Percentiles rank a stretch among this genome's conserved stretches.
Conservation (phyloP, 2,113 vertebrate species). For the Blennius ocellaris region DNA sequence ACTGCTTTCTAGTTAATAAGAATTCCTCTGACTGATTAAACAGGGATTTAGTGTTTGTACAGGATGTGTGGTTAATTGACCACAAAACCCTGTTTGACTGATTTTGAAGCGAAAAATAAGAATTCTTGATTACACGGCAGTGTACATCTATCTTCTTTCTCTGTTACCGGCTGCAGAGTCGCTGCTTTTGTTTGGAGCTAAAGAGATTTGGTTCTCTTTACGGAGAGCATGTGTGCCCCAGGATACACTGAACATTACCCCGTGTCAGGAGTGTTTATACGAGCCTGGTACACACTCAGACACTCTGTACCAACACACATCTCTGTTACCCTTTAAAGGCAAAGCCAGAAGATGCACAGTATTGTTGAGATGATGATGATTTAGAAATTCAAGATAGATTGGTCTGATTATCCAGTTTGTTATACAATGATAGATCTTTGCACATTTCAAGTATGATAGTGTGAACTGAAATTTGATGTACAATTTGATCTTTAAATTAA, state of each 20-base stretch:
- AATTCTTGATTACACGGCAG: slow-evolving; percentile 17
- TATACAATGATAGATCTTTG: no score
- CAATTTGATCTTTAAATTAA: no score
- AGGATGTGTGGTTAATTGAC: slow-evolving; percentile 34
- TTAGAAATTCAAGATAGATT: no score
- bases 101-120: slow-evolving; percentile 1
- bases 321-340: slow-evolving; percentile 74
- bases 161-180: slow-evolving; percentile 1
- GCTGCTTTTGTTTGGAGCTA: no score
- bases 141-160: slow-evolving; percentile 10
- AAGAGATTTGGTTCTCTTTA: slow-evolving; percentile 49
- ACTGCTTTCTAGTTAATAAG: slow-evolving; percentile 43
- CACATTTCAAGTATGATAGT: no score
- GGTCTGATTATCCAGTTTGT: no score
- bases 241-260: slow-evolving; percentile 64
- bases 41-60: slow-evolving; percentile 34
- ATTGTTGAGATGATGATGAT: slow-evolving; percentile 34
- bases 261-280: slow-evolving; percentile 75
- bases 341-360: slow-evolving; percentile 33
- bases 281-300: slow-evolving; percentile 43
- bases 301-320: slow-evolving; percentile 57
- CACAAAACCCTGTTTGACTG: slow-evolving; percentile 25
- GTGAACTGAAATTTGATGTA: no score
- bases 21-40: slow-evolving; percentile 53
- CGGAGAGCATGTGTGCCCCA: slow-evolving; percentile 49